phyloP scores from a whole-genome alignment of 2,888 invertebrate genomes.

The Hetaerina titia region DNA sequence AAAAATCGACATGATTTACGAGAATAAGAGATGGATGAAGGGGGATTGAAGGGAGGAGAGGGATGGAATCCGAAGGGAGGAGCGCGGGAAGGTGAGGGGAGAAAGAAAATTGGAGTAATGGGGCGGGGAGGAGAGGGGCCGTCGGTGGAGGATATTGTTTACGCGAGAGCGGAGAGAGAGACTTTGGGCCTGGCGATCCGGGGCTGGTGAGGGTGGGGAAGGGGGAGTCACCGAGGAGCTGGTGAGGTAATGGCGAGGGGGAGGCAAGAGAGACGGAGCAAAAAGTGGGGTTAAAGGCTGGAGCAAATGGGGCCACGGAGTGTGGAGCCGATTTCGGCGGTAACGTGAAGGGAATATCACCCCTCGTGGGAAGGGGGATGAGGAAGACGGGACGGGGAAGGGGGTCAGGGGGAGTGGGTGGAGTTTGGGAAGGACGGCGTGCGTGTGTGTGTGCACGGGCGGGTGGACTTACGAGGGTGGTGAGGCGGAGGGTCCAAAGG shows the following conservation, averaged over 20 bases:
- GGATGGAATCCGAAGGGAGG: not conserved
- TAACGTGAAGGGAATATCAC: not conserved
- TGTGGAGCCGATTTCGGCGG: not conserved
- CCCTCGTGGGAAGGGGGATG: not conserved
- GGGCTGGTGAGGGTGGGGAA: not conserved
- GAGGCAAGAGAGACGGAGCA: not conserved
- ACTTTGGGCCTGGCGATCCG: not conserved
- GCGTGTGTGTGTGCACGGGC: not conserved
- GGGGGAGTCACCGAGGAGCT: too few relatives aligned
- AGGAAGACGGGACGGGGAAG: not conserved
- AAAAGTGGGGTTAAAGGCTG: not conserved
- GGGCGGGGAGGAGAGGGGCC: not conserved
- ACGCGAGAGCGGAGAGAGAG: slow-evolving; percentile 1
- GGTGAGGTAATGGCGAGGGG: not conserved
- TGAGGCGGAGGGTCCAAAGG: not conserved
- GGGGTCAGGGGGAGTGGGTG: not conserved
- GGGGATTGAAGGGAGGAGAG: slow-evolving; percentile 29
- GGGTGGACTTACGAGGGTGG: not conserved
- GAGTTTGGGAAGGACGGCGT: not conserved
- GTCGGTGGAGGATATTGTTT: slow-evolving; percentile 22
- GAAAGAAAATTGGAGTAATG: slow-evolving; percentile 44
- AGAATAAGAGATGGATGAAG: slow-evolving; percentile 64
- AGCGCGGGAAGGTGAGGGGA: too few relatives aligned
- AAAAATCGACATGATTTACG: slow-evolving; percentile 67
- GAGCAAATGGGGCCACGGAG: not conserved